phyloP scores from a whole-genome alignment of 2,797 vertebrate genomes.

The Microchirus variegatus region DNA sequence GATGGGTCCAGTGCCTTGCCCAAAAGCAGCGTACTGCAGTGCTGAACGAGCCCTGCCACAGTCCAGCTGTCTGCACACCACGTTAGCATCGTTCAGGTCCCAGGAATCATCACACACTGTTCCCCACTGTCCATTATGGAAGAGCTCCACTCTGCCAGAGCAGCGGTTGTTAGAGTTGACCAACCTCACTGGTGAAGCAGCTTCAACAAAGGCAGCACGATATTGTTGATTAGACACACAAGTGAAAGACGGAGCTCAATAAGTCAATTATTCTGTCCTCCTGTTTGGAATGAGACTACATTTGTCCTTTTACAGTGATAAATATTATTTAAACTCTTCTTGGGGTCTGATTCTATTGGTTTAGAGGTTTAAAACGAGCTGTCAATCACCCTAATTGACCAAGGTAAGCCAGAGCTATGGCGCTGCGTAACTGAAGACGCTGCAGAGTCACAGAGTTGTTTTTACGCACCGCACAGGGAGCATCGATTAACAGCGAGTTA shows the following conservation, averaged over 20 bases:
- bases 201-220: conserved; percentile 9
- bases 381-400: too few species aligned
- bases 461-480: too few species aligned
- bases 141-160: conserved; percentile 65
- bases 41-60: conserved; percentile 53
- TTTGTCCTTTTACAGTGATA: background rate
- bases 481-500: too few species aligned
- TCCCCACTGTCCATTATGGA: conserved; percentile 45
- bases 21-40: conserved; percentile 25
- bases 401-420: too few species aligned
- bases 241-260: background rate
- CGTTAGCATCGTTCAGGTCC: conserved; percentile 38
- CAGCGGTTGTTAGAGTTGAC: conserved; percentile 40
- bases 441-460: too few species aligned
- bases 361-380: too few species aligned
- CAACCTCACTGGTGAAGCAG: conserved; percentile 39
- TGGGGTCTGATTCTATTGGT: too few species aligned
- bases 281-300: too few species aligned
- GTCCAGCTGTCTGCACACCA: conserved; percentile 65
- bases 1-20: conserved; percentile 57
- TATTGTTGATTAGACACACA: background rate
- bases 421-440: too few species aligned
- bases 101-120: conserved; percentile 63
- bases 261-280: too few species aligned
- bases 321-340: too few species aligned